Conservation (phyloP, 23 tunicate genomes). For the Styela clava region DNA sequence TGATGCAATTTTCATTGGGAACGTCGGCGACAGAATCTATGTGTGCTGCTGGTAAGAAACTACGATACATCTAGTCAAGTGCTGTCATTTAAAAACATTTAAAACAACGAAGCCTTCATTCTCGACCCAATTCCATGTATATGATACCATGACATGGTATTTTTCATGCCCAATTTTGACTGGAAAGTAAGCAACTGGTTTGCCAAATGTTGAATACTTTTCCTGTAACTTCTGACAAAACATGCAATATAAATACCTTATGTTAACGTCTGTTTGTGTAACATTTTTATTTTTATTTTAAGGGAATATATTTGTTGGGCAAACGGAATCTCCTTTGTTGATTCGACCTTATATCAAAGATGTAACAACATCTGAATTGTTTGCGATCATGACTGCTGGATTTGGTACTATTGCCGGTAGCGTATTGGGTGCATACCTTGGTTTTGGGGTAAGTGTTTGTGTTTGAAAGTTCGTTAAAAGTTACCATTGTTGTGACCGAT, state of each 20-base stretch:
- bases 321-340: conserved; percentile 34
- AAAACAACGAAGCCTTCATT: neutral
- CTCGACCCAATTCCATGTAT: neutral
- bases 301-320: conserved; percentile 44
- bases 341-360: conserved; percentile 40
- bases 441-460: conserved; percentile 38
- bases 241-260: too few relatives aligned
- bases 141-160: too few relatives aligned
- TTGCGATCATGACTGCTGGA: conserved; percentile 42
- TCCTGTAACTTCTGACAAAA: too few relatives aligned
- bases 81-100: too few relatives aligned
- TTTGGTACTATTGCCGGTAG: conserved; percentile 47
- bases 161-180: too few relatives aligned
- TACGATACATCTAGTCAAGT: too few relatives aligned
- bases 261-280: too few relatives aligned
- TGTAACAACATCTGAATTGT: conserved; percentile 31
- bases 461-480: too few relatives aligned
- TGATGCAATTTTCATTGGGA: conserved; percentile 33
- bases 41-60: conserved; percentile 33
- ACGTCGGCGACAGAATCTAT: conserved; percentile 33
- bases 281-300: neutral
- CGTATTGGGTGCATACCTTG: conserved; percentile 40
- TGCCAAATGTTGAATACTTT: too few relatives aligned
- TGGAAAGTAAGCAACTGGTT: too few relatives aligned
- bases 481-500: too few relatives aligned